These are phyloP conservation scores for Saxicola maurus DNA, from an alignment of 2,797 vertebrate species.

Conservation along the genomic window DNA sequence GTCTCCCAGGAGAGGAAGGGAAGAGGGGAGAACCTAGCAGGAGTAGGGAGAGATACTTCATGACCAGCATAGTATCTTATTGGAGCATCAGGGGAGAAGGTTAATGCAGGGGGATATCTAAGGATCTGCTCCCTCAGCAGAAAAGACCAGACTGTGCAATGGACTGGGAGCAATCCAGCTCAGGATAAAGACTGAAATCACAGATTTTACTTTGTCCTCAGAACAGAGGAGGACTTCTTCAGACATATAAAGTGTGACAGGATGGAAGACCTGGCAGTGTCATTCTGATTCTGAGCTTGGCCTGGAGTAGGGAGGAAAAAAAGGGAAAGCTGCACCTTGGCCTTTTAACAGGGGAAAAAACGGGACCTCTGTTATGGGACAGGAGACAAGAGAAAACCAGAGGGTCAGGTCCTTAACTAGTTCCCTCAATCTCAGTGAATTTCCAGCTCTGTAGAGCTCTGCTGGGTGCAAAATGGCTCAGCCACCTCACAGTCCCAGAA, in stretches of 20 bases:
- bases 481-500: background rate
- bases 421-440: background rate
- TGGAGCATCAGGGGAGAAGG: background rate
- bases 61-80: background rate
- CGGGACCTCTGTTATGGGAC: background rate
- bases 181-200: background rate
- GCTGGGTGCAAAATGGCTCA: background rate
- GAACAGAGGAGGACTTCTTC: background rate
- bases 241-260: background rate
- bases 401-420: background rate
- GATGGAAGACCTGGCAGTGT: background rate
- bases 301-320: background rate
- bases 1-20: background rate
- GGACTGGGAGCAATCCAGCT: background rate
- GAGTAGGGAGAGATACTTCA: background rate
- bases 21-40: background rate
- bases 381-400: background rate
- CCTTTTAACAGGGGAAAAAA: background rate
- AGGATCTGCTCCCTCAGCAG: background rate
- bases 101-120: background rate
- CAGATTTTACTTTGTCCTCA: background rate
- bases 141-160: background rate
- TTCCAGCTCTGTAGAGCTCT: background rate
- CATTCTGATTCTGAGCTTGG: background rate
- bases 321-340: background rate